Evolutionary conservation across 2,113 vertebrate species (phyloP).

Genomic region (Pica pica): DNA sequence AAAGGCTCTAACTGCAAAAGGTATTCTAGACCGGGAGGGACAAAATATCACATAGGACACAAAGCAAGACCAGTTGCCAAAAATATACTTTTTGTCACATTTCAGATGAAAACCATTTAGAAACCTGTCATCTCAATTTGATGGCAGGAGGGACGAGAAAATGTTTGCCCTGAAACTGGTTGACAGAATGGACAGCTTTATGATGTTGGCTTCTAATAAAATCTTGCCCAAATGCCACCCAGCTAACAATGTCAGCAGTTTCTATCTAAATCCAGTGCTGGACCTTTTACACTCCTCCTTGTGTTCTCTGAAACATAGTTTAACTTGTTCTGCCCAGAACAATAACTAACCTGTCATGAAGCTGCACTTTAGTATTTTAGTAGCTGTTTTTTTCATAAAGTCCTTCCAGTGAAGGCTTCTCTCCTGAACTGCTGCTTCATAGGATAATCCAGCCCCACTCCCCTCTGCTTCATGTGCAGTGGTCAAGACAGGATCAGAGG

Average conservation of each 20-base stretch:
- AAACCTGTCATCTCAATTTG: not conserved
- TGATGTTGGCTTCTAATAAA: not conserved
- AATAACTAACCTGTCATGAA: not conserved
- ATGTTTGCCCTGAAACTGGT: not conserved
- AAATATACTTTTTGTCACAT: not conserved
- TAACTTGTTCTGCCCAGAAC: not conserved
- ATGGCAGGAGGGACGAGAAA: not conserved
- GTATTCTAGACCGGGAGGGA: not conserved
- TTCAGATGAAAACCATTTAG: conserved; percentile 1
- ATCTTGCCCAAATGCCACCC: not conserved
- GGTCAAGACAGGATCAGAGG: not conserved
- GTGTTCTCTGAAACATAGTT: not conserved
- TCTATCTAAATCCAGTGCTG: not conserved
- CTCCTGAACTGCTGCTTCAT: not conserved
- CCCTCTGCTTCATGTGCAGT: not conserved
- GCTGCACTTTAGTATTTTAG: not conserved
- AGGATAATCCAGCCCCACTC: not conserved
- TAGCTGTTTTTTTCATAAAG: not conserved
- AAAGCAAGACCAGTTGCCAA: not conserved
- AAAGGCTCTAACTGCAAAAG: not conserved
- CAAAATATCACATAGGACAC: not conserved
- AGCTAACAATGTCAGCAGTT: not conserved
- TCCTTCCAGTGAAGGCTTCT: not conserved
- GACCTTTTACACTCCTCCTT: not conserved
- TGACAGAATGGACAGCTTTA: conserved; percentile 21